Evolutionary conservation across 2,797 vertebrate genomes (phyloP), one percentile per base, ranked within the genome.

Genomic region (Octomys mimax): DNA sequence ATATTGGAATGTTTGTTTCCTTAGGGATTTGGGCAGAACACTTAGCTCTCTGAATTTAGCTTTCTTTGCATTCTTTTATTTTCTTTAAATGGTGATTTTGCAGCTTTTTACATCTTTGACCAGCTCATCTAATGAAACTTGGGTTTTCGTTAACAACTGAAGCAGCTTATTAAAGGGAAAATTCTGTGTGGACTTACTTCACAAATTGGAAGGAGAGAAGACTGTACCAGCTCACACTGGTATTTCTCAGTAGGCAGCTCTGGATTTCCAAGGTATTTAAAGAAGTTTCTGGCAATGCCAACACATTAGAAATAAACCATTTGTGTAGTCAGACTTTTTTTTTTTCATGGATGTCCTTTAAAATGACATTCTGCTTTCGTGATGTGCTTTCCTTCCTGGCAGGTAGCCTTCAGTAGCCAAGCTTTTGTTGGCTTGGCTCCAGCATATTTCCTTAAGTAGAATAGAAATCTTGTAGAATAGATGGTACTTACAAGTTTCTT

Each of bases 401-500:
- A 83, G 79, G 86, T 61, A 87, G 87, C 87, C 24, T 85, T 89
- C 4, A 3, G 82, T 13, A 79, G 82, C 52, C 46, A n/a, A 33
- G 89, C 79, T 78, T 85, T 75, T 39, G n/a, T 68, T 95, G 92
- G 70, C 83, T 89, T 84, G 46, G 33, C 84, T 77, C 77, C 85
- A 91, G 84, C 77, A 19, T 87, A 24, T 87, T 92, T 89, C 61
- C 31, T 94, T 92, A 75, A 95, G 87, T 94, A 86, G 42, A 4
- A 42, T 42, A 79, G 52, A 87, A 89, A 66, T 57, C 64, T 24
- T 66, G 54, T 71, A 31, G 73, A 81, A 31, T 77, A 93, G 95
- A 89, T 80, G 42, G 28, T 24, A 4, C 16, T 62, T 85, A 73
- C 57, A 77, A 18, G 75, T 79, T 68, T 84, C 66, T 96, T 96